phyloP scores from a whole-genome alignment of 2,113 vertebrate species.

The Alligator mississippiensis region DNA sequence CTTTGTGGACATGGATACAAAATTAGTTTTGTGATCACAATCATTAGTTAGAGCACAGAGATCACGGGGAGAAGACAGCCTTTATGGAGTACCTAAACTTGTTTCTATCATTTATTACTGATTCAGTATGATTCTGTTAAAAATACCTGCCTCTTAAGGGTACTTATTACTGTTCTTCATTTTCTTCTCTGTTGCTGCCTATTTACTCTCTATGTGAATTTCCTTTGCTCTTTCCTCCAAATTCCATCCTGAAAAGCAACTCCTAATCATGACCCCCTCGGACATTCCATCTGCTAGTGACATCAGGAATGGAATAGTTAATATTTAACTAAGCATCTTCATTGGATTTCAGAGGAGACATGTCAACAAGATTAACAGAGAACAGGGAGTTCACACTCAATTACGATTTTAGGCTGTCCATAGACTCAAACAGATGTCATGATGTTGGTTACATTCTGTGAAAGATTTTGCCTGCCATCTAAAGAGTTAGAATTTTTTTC shows the following conservation, averaged over 20 bases:
- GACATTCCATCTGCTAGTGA: neutral
- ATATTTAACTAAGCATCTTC: neutral
- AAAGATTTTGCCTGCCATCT: neutral
- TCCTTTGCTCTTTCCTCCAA: neutral
- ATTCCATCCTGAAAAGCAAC: neutral
- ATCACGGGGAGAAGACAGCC: rapidly evolving
- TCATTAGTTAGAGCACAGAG: no score
- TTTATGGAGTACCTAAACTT: neutral
- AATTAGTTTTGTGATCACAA: neutral
- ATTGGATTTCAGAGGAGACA: neutral
- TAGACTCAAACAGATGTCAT: neutral
- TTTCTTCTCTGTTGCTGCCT: neutral
- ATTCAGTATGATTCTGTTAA: neutral
- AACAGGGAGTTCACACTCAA: neutral
- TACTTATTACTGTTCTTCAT: neutral
- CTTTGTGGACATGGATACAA: neutral
- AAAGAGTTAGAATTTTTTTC: neutral
- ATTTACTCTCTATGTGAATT: neutral
- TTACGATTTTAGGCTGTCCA: neutral
- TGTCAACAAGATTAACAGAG: neutral
- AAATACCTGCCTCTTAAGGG: neutral
- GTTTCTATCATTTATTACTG: neutral
- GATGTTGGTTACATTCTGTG: neutral
- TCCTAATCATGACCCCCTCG: neutral
- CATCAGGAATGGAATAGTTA: neutral